A percentile compares a stretch with the other conserved stretches of the same genome.
Conservation (phyloP, 1,140 invertebrate genomes). For the Hyles vespertilio region DNA sequence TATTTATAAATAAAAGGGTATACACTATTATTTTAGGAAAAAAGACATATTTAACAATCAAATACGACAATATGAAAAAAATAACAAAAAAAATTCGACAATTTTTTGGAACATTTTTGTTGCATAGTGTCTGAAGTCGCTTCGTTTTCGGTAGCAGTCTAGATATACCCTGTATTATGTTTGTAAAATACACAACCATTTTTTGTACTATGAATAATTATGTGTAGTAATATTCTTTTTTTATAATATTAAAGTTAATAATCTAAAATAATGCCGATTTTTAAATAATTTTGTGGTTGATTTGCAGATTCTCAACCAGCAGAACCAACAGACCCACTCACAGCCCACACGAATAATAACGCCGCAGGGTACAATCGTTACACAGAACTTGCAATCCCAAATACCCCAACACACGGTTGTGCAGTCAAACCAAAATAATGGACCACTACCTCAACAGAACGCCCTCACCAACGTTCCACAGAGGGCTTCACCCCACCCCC, state of each 20-base stretch:
- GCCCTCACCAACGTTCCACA: slow-evolving; percentile 38
- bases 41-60: no score
- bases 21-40: no score
- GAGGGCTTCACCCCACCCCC: slow-evolving; percentile 46
- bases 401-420: slow-evolving; percentile 40
- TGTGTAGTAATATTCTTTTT: no score
- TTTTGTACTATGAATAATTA: no score
- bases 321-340: slow-evolving; percentile 30
- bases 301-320: slow-evolving; percentile 58
- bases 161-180: no score
- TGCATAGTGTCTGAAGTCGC: no score
- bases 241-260: slow-evolving; percentile 8
- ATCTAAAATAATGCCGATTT: neutral
- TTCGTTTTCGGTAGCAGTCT: no score
- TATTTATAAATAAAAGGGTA: no score
- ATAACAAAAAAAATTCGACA: no score
- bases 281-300: neutral
- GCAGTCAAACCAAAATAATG: slow-evolving; percentile 47
- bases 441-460: slow-evolving; percentile 48
- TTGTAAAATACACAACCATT: no score
- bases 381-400: slow-evolving; percentile 42
- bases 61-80: no score
- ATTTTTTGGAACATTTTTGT: no score
- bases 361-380: slow-evolving; percentile 60
- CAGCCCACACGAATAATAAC: slow-evolving; percentile 56